phyloP scores from a whole-genome alignment of 2,113 vertebrate genomes.

The Phyllostomus discolor region DNA sequence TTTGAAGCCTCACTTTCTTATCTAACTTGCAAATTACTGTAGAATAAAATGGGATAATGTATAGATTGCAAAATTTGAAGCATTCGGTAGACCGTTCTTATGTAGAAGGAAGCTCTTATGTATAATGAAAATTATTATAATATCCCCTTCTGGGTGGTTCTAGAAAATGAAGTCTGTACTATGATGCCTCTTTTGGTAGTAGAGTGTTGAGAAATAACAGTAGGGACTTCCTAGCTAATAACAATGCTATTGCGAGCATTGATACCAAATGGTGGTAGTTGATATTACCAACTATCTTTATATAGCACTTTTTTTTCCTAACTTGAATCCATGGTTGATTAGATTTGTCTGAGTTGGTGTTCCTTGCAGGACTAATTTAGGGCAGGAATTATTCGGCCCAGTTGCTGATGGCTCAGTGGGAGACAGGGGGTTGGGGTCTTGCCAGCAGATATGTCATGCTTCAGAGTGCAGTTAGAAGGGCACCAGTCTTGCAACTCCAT shows the following conservation, averaged over 20 bases:
- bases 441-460: background rate
- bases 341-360: background rate
- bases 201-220: background rate
- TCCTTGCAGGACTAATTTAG: background rate
- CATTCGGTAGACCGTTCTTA: background rate
- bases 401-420: background rate
- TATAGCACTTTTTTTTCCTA: background rate
- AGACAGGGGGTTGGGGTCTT: too few species aligned
- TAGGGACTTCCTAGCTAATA: background rate
- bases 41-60: background rate
- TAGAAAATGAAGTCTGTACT: background rate
- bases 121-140: background rate
- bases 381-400: background rate
- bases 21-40: background rate
- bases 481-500: background rate
- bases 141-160: background rate
- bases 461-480: background rate
- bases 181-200: background rate
- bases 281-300: background rate
- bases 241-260: background rate
- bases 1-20: background rate
- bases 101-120: background rate
- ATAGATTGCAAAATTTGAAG: background rate
- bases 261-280: too few species aligned
- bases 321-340: background rate